Conservation (phyloP, 1,140 invertebrate genomes). For the Telenomus remus region DNA sequence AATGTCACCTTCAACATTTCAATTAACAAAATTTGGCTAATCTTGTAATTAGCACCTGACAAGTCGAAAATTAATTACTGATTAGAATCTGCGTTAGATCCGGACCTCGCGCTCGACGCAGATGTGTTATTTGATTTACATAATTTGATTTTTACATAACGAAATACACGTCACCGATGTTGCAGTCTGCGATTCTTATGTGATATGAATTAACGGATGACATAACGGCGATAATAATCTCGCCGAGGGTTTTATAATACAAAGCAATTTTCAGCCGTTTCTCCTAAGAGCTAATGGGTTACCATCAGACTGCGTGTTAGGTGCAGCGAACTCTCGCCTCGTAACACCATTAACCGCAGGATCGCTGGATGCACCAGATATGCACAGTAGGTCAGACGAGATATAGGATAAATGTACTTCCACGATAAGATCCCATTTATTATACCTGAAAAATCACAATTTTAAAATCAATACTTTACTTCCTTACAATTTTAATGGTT, state of each 20-base stretch:
- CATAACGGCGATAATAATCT: slow-evolving; percentile 38
- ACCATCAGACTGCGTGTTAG: slow-evolving; percentile 63
- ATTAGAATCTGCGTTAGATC: neutral
- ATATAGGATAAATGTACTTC: slow-evolving; percentile 76
- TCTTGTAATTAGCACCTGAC: too few relatives aligned
- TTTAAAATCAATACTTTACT: neutral
- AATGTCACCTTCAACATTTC: too few relatives aligned
- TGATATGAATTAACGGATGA: slow-evolving; percentile 16
- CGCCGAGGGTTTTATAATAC: slow-evolving; percentile 39
- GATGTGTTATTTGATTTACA: slow-evolving; percentile 15
- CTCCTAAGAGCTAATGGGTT: slow-evolving; percentile 39
- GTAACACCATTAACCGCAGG: slow-evolving; percentile 57
- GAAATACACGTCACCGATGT: slow-evolving; percentile 6
- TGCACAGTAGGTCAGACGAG: slow-evolving; percentile 76
- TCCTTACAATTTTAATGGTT: neutral
- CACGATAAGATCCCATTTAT: slow-evolving; percentile 77
- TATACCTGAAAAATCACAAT: slow-evolving; percentile 66
- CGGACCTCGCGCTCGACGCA: neutral
- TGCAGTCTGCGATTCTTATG: slow-evolving; percentile 16
- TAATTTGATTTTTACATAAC: slow-evolving; percentile 23
- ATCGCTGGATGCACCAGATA: slow-evolving; percentile 77
- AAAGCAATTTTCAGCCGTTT: slow-evolving; percentile 16
- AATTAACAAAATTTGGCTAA: too few relatives aligned
- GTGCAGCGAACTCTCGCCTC: slow-evolving; percentile 62
- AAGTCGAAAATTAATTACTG: neutral